phyloP scores from a whole-genome alignment of 2,113 vertebrate genomes.

The Lepisosteus oculatus region DNA sequence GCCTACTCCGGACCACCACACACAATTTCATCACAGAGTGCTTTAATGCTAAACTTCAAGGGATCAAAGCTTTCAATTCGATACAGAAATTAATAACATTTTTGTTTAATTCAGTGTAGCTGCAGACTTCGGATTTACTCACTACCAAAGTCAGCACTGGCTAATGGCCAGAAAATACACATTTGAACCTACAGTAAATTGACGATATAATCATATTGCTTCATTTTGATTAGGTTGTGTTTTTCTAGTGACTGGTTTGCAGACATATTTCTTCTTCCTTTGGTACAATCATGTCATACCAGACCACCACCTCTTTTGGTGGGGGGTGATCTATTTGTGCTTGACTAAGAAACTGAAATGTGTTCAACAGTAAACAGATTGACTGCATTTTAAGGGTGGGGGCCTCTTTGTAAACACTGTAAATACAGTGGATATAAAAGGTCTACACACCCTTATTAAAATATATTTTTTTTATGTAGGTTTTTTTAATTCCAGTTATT shows the following conservation, averaged over 20 bases:
- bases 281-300: constrained; percentile 8
- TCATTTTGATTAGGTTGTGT: not conserved
- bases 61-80: not conserved
- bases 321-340: too few species aligned
- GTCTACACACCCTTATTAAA: too few species aligned
- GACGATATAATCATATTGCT: not conserved
- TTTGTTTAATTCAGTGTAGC: not conserved
- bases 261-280: constrained; percentile 4
- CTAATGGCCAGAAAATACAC: not conserved
- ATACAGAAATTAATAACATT: not conserved
- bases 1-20: too few species aligned
- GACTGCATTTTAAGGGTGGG: too few species aligned
- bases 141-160: not conserved
- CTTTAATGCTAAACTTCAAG: too few species aligned
- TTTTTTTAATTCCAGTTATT: too few species aligned
- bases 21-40: too few species aligned
- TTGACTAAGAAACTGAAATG: too few species aligned
- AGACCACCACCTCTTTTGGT: not conserved
- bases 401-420: too few species aligned
- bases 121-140: not conserved
- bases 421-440: too few species aligned
- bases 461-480: too few species aligned
- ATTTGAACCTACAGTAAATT: not conserved
- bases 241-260: constrained; percentile 4
- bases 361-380: too few species aligned